These are phyloP conservation scores for Fratercula arctica DNA, from an alignment of 2,797 vertebrate genomes.

Conservation along the genomic window DNA sequence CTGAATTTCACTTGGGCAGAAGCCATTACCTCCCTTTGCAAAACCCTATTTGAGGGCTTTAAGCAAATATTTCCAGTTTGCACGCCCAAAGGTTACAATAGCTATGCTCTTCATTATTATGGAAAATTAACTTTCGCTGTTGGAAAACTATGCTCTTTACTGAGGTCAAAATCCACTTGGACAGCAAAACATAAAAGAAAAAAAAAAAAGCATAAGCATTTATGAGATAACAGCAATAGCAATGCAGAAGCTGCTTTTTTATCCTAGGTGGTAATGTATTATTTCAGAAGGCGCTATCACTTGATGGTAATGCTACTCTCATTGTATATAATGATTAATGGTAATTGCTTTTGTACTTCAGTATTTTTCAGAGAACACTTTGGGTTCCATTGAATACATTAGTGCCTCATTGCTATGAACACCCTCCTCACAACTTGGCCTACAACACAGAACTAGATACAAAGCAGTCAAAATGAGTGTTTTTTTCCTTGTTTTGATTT, in stretches of 20 bases:
- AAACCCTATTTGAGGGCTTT: neutral
- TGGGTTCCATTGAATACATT: constrained; percentile 62
- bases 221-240: neutral
- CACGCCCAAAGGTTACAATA: neutral
- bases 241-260: constrained; percentile 1
- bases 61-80: neutral
- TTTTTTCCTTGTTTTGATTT: constrained; percentile 36
- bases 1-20: neutral
- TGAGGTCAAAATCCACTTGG: neutral
- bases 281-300: constrained; percentile 38
- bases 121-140: neutral
- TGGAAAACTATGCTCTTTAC: neutral
- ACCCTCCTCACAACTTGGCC: constrained; percentile 51
- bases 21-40: neutral
- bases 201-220: neutral
- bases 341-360: constrained; percentile 70
- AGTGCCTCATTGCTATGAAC: constrained; percentile 45
- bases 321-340: constrained; percentile 64
- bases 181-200: neutral
- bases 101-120: neutral
- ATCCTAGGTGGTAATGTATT: neutral
- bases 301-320: constrained; percentile 51
- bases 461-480: neutral
- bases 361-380: constrained; percentile 56
- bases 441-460: constrained; percentile 36